Evolutionary conservation across 2,797 vertebrate genomes (phyloP), one percentile per base, ranked within the genome.

Genomic region (Numenius phaeopus): DNA sequence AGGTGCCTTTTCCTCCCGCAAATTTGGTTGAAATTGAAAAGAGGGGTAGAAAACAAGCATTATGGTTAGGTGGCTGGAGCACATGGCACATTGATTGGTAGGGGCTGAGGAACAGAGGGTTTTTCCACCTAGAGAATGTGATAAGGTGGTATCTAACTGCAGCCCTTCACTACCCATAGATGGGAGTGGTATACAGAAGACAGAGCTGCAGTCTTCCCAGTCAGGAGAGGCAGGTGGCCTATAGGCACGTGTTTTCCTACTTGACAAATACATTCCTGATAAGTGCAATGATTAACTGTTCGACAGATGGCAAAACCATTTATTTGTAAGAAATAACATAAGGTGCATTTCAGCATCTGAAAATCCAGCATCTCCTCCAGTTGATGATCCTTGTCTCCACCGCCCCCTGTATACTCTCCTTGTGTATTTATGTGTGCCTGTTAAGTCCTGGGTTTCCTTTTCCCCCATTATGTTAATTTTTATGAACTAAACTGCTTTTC

Each of bases 21-120:
- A 5, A 7, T 65, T 65, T 27, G 12, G 20, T 24, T 61, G 44
- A 49, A 39, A 57, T 30, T 26, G 32, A 46, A 61, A 42, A 57
- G 19, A 44, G 4, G 5, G 1, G 0, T 37, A 32, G 40, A 32
- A 85, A 29, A 62, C 12, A 4, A 62, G 40, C 6, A 2, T 18
- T 39, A 30, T 10, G 30, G 4, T 50, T 49, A 21, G 11, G 16
- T 83, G 26, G 13, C 46, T 75, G 72, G 34, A 71, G 14, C 16
- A 42, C 11, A 0, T 20, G 59, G 20, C 13, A 4, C 3, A 1
- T 14, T 8, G 18, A 1, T 10, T 17, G 55, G 8, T 32, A 67
- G n/a, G 37, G 30, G 17, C 70, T 50, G 65, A 59, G 9, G 37
- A 62, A 18, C 10, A 49, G 15, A 22, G 5, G 21, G 2, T 3